A percentile compares a stretch with the other conserved stretches of the same genome.
phyloP scores from a whole-genome alignment of 2,888 invertebrate species.

The Drepanosiphum platanoidis region DNA sequence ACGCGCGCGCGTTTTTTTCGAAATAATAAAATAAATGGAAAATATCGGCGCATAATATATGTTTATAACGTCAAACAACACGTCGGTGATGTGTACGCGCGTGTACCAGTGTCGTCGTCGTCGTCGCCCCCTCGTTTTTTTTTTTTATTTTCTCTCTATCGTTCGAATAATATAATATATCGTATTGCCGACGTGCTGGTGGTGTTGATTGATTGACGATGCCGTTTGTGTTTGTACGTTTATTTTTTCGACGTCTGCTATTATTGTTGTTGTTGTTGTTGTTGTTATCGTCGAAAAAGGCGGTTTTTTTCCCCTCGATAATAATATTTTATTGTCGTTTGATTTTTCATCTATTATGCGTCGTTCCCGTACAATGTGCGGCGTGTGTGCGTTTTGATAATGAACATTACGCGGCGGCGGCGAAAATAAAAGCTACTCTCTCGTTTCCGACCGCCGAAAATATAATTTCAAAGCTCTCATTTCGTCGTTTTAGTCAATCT shows the following conservation, averaged over 20 bases:
- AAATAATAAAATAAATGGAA: constrained; percentile 55
- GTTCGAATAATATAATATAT: neutral
- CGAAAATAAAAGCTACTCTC: too few species aligned
- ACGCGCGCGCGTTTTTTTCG: neutral
- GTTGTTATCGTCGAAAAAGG: constrained; percentile 2
- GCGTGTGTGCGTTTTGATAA: neutral
- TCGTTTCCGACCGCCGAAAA: too few species aligned
- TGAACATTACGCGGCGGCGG: too few species aligned
- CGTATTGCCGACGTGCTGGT: constrained; percentile 8
- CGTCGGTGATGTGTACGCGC: constrained; percentile 30
- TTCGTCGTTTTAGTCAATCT: too few species aligned
- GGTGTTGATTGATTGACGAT: constrained; percentile 47
- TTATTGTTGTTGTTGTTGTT: neutral
- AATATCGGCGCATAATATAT: constrained; percentile 28
- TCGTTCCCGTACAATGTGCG: neutral
- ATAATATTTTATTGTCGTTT: constrained; percentile 19
- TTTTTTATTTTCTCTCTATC: neutral
- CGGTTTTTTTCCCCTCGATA: neutral
- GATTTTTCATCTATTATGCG: neutral
- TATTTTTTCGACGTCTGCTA: neutral
- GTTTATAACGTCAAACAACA: constrained; percentile 24
- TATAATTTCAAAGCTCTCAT: too few species aligned
- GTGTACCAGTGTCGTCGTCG: constrained; percentile 42
- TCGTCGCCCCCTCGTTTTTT: neutral
- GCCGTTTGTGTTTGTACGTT: constrained; percentile 16